Conservation (phyloP, 2,888 invertebrate species). For the Ecliptopera silaceata region DNA sequence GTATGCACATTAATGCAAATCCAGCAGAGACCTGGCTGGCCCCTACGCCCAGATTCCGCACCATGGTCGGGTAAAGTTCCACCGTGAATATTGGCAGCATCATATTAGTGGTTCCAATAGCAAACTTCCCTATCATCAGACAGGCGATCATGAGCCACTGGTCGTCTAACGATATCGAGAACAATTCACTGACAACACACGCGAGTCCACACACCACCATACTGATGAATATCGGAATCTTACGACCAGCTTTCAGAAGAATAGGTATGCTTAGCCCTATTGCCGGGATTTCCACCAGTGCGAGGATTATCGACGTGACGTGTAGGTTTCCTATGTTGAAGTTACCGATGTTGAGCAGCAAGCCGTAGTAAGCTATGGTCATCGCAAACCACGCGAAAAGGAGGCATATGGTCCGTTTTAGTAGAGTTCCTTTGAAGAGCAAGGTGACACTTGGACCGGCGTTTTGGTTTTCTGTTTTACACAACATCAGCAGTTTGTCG, state of each 20-base stretch:
- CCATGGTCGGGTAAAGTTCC: slow-evolving; percentile 87
- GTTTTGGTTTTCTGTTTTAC: slow-evolving; percentile 65
- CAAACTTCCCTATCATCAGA: slow-evolving; percentile 91
- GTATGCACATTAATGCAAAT: slow-evolving; percentile 89
- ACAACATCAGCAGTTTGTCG: slow-evolving; percentile 86
- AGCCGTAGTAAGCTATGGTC: slow-evolving; percentile 90
- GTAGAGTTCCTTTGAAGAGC: slow-evolving; percentile 86
- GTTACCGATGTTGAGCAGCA: slow-evolving; percentile 87
- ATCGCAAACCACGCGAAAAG: slow-evolving; percentile 90
- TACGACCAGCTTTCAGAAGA: slow-evolving; percentile 88
- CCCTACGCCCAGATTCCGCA: slow-evolving; percentile 88
- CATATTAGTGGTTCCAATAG: slow-evolving; percentile 90
- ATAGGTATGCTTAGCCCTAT: slow-evolving; percentile 89
- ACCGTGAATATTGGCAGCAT: slow-evolving; percentile 90
- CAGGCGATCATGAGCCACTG: slow-evolving; percentile 88
- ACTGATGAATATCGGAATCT: slow-evolving; percentile 87
- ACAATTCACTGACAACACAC: slow-evolving; percentile 85
- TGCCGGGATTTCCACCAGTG: slow-evolving; percentile 90
- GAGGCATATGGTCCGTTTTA: slow-evolving; percentile 87
- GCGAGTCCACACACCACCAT: slow-evolving; percentile 87
- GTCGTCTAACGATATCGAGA: slow-evolving; percentile 77
- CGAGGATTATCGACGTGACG: slow-evolving; percentile 87
- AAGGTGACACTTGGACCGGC: slow-evolving; percentile 83
- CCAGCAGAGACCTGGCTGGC: slow-evolving; percentile 90
- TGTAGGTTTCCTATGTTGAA: slow-evolving; percentile 90